These are phyloP conservation scores for Trissolcus basalis DNA, from an alignment of 1,140 invertebrate species.

Conservation along the genomic window DNA sequence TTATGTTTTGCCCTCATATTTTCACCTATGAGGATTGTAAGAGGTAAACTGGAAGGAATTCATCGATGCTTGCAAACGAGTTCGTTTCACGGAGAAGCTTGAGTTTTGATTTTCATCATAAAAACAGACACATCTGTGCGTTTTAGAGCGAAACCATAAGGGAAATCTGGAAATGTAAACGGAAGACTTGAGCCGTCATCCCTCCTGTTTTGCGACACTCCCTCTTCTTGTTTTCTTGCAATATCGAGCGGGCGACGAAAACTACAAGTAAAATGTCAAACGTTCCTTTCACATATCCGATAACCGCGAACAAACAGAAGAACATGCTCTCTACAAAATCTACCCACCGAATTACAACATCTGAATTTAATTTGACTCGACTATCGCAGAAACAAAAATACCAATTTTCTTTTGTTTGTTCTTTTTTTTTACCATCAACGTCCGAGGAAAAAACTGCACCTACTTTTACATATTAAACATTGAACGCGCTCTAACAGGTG, in stretches of 20 bases:
- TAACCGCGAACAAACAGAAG: constrained; percentile 35
- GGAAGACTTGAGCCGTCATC: constrained; percentile 22
- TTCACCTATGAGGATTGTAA: no score
- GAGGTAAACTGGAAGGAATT: no score
- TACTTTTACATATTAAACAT: background rate
- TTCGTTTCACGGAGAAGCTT: no score
- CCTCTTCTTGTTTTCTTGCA: constrained; percentile 22
- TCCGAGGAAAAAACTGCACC: background rate
- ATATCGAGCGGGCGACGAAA: constrained; percentile 31
- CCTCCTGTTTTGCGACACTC: constrained; percentile 25
- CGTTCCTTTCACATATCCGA: constrained; percentile 24
- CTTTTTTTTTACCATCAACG: no score
- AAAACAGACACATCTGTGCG: constrained; percentile 26
- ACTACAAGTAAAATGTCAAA: constrained; percentile 38
- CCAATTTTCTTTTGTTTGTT: background rate
- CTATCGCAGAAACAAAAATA: constrained; percentile 9
- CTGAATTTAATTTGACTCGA: constrained; percentile 20
- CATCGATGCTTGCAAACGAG: background rate
- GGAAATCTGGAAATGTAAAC: constrained; percentile 49
- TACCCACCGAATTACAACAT: constrained; percentile 17
- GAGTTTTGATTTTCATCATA: no score
- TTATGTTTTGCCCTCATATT: no score
- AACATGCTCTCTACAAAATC: constrained; percentile 11
- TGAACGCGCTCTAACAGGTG: background rate
- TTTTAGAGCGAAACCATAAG: constrained; percentile 36